Evolutionary conservation across 2,113 vertebrate species (phyloP).

Genomic region (Henicopernis longicauda): DNA sequence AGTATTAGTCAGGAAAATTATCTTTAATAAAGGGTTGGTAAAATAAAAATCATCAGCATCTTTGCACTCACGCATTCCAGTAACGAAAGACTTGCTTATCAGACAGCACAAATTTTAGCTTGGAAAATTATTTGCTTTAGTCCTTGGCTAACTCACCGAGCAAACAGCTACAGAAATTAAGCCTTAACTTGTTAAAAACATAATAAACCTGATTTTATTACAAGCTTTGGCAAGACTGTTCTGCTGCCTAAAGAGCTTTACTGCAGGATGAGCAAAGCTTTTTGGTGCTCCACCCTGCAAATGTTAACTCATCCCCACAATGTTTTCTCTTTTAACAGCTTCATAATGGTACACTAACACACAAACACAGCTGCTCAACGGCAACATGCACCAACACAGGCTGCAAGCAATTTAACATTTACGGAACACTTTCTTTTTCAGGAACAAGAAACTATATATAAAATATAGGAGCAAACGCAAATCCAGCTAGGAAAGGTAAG

Average conservation of each 20-base stretch:
- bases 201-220: conserved; percentile 20
- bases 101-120: neutral
- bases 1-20: conserved; percentile 30
- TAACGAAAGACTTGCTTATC: neutral
- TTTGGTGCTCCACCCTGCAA: conserved; percentile 29
- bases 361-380: conserved; percentile 29
- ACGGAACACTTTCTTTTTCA: neutral
- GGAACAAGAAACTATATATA: neutral
- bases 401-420: neutral
- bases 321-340: conserved; percentile 17
- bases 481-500: neutral
- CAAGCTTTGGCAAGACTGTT: conserved; percentile 29
- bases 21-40: neutral
- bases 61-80: neutral
- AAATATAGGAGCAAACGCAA: neutral
- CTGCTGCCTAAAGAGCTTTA: conserved; percentile 12
- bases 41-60: neutral
- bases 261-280: neutral
- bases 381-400: neutral
- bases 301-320: neutral
- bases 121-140: neutral
- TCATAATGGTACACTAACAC: neutral
- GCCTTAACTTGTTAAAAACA: conserved; percentile 48
- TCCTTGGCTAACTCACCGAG: neutral
- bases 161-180: conserved; percentile 36